Percentiles rank a stretch among this genome's conserved stretches.
Evolutionary conservation across 2,888 invertebrate species (phyloP).

Genomic region (Drosophila gaucha): DNA sequence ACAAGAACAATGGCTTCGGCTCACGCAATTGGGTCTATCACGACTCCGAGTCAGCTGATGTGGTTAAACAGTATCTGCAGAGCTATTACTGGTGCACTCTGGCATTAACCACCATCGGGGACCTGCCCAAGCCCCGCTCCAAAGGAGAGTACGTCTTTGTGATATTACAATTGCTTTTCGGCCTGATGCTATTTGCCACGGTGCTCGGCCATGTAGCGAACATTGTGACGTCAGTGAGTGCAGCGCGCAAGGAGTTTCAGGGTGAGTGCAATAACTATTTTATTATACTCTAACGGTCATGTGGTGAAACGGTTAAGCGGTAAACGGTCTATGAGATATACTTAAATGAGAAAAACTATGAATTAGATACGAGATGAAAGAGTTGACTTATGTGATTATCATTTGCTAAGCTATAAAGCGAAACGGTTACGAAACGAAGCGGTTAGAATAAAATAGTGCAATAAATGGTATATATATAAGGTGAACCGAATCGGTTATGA

Average conservation of each 20-base stretch:
- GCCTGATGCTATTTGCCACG: conserved; percentile 96
- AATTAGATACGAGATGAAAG: too few species aligned
- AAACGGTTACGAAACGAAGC: background rate
- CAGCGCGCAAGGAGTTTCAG: conserved; percentile 99
- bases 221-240: conserved; percentile 98
- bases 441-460: too few species aligned
- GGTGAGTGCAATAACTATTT: conserved; percentile 86
- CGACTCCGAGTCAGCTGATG: conserved; percentile 93
- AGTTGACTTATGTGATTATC: too few species aligned
- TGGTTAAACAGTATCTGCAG: conserved; percentile 97
- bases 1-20: conserved; percentile 97
- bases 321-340: background rate
- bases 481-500: background rate
- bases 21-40: conserved; percentile 96
- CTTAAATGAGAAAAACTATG: background rate
- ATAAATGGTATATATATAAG: too few species aligned
- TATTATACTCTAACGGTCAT: background rate
- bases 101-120: conserved; percentile 97
- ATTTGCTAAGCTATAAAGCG: too few species aligned
- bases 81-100: conserved; percentile 99
- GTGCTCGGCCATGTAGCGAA: conserved; percentile 99
- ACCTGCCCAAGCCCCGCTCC: conserved; percentile 94
- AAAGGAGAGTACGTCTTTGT: conserved; percentile 98
- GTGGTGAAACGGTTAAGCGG: background rate
- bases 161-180: conserved; percentile 96